These are phyloP conservation scores for Dicaeum eximium DNA, from an alignment of 2,113 vertebrate genomes.

Conservation along the genomic window DNA sequence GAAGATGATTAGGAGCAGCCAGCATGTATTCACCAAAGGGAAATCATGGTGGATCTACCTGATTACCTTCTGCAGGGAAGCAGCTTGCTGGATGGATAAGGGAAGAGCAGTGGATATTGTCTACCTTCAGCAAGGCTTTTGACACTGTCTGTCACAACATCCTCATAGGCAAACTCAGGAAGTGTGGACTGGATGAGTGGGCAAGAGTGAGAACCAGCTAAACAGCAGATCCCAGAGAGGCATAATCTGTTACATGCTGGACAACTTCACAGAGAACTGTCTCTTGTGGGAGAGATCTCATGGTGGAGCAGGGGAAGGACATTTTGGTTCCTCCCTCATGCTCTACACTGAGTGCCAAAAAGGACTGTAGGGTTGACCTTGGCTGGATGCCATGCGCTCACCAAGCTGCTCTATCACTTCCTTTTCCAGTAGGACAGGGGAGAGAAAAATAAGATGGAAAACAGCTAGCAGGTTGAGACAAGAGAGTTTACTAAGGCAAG, in stretches of 20 bases:
- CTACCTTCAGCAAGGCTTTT: background rate
- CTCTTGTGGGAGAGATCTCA: background rate
- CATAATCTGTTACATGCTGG: background rate
- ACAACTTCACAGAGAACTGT: background rate
- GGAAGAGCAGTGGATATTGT: background rate
- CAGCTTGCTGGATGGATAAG: background rate
- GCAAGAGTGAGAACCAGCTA: background rate
- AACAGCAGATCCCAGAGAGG: background rate
- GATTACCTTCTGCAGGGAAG: rapidly evolving
- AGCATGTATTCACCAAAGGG: background rate
- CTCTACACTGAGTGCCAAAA: background rate
- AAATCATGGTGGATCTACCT: background rate
- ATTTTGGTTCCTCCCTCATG: background rate
- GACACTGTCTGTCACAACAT: background rate
- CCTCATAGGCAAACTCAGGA: background rate
- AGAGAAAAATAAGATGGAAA: background rate
- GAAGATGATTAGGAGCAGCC: background rate
- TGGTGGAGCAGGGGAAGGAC: background rate
- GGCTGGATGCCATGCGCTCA: background rate
- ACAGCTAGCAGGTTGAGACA: background rate
- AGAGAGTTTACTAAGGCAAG: background rate
- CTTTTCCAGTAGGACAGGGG: background rate
- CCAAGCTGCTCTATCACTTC: background rate
- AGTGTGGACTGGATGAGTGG: background rate
- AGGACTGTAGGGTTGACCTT: background rate